A percentile compares a stretch with the other conserved stretches of the same genome.
phyloP scores from a whole-genome alignment of 2,113 vertebrate species.

The Corythoichthys intestinalis region DNA sequence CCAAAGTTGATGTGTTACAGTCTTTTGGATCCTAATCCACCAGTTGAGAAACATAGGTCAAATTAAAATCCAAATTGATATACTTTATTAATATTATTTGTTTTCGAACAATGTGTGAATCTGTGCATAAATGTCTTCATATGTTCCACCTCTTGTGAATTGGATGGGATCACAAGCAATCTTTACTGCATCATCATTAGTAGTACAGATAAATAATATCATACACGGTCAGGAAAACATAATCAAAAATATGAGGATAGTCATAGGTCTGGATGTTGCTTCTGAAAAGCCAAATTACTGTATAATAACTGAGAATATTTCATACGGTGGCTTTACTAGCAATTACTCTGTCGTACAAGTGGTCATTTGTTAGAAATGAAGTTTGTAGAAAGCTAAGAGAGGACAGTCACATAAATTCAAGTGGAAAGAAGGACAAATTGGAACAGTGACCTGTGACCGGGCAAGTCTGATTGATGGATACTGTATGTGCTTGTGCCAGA shows the following conservation, averaged over 20 bases:
- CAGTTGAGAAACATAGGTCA: constrained; percentile 75
- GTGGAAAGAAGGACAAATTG: constrained; percentile 1
- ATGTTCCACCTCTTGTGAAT: not conserved
- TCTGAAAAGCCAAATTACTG: constrained; percentile 5
- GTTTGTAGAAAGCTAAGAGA: not conserved
- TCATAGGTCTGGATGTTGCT: constrained; percentile 2
- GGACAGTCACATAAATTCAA: constrained; percentile 2
- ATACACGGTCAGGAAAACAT: not conserved
- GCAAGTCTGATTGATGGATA: not conserved
- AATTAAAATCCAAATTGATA: constrained; percentile 70
- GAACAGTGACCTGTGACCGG: constrained; percentile 1
- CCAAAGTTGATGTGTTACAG: too few relatives aligned
- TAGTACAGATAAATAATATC: constrained; percentile 2
- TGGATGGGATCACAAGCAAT: not conserved
- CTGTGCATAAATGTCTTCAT: constrained; percentile 50
- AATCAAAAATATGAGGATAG: constrained; percentile 2
- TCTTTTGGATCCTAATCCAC: constrained; percentile 73
- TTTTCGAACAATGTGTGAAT: constrained; percentile 3
- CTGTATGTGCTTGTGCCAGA: not conserved
- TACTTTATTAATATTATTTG: constrained; percentile 55
- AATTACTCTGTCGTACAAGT: constrained; percentile 6
- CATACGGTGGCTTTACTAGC: constrained; percentile 5
- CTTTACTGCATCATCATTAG: not conserved
- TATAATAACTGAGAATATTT: constrained; percentile 4
- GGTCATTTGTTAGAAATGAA: constrained; percentile 10